Percentiles rank a stretch among this genome's conserved stretches.
phyloP scores from a whole-genome alignment of 53 echinoderm and acorn worm genomes.

The Astropecten irregularis region DNA sequence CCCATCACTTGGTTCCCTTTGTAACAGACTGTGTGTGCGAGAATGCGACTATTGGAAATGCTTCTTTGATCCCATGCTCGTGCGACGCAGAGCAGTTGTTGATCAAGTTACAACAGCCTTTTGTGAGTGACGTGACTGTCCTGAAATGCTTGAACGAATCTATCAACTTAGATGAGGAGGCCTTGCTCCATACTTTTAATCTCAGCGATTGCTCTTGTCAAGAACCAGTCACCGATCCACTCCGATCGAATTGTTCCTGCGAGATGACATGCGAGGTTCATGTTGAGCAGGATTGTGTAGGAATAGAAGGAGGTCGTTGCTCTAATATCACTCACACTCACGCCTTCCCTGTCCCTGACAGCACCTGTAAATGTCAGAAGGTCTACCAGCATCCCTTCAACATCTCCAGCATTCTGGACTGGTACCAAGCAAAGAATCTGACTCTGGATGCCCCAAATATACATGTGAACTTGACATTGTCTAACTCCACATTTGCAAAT shows the following conservation, averaged over 20 bases:
- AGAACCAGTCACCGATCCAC: background rate
- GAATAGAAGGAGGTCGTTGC: background rate
- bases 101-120: background rate
- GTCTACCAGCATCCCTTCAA: slow-evolving; percentile 14
- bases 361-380: slow-evolving; percentile 45
- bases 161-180: background rate
- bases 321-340: slow-evolving; percentile 1
- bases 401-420: slow-evolving; percentile 2
- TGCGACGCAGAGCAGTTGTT: background rate
- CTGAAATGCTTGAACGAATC: slow-evolving; percentile 17
- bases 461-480: too few species aligned
- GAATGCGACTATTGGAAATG: background rate
- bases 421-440: slow-evolving; percentile 10
- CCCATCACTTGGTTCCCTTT: slow-evolving; percentile 23
- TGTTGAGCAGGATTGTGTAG: slow-evolving; percentile 29
- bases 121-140: background rate
- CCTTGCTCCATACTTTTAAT: background rate
- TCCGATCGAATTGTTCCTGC: slow-evolving; percentile 15
- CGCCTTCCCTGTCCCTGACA: background rate
- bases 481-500: too few species aligned
- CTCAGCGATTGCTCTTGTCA: slow-evolving; percentile 15
- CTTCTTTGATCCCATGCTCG: background rate
- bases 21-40: slow-evolving; percentile 34
- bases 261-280: slow-evolving; percentile 15
- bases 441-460: background rate